Evolutionary conservation across 2,888 invertebrate species (phyloP).

Genomic region (Lasioglossum zephyrum): DNA sequence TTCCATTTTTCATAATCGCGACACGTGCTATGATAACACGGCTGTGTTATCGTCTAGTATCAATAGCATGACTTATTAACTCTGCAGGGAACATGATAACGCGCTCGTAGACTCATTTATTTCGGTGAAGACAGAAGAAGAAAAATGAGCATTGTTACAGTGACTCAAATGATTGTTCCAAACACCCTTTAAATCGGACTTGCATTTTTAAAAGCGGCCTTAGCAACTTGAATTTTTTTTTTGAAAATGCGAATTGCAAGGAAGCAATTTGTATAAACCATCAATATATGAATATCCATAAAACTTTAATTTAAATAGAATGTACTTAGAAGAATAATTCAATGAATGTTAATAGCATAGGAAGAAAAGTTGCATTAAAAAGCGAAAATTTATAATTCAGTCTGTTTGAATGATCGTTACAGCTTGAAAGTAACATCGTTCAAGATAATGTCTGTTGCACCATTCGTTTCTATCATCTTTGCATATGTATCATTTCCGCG

Average conservation of each 20-base stretch:
- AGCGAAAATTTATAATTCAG: not conserved
- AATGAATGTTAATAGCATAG: not conserved
- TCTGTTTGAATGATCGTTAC: not conserved
- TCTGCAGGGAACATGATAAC: not conserved
- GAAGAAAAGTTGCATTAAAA: not conserved
- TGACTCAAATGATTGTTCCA: not conserved
- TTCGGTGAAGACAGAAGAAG: not conserved
- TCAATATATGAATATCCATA: too few relatives aligned
- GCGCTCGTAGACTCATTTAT: not conserved
- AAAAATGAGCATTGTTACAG: not conserved
- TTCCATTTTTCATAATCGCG: not conserved
- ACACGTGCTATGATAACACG: not conserved
- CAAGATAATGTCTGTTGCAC: not conserved
- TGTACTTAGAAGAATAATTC: not conserved
- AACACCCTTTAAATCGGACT: too few relatives aligned
- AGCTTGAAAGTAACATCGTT: not conserved
- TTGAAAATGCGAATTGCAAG: not conserved
- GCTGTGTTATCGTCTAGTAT: conserved; percentile 6
- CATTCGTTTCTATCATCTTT: not conserved
- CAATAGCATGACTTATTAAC: not conserved
- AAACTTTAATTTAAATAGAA: not conserved
- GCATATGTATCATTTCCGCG: not conserved
- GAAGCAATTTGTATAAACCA: not conserved
- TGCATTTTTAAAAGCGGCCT: not conserved
- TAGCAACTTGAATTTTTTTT: not conserved